phyloP scores from a whole-genome alignment of 2,797 vertebrate genomes.

The Chanos chanos region DNA sequence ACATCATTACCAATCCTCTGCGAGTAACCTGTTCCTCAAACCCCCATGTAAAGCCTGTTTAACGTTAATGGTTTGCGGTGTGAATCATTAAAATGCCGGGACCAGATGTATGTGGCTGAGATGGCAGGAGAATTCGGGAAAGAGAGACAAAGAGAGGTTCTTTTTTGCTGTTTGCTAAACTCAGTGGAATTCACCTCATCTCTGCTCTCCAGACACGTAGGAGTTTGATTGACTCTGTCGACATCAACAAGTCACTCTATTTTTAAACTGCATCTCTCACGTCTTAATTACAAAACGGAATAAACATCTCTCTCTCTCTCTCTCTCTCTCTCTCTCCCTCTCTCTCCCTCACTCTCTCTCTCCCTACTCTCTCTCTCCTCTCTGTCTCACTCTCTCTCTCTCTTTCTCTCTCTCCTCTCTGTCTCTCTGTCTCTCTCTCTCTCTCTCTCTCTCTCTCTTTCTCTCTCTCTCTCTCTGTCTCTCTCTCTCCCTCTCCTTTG shows the following conservation, averaged over 20 bases:
- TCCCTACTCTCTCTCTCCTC: no score
- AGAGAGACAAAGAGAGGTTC: background rate
- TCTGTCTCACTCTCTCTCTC: no score
- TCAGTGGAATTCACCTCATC: constrained; percentile 22
- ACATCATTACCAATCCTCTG: constrained; percentile 51
- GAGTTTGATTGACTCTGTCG: constrained; percentile 30
- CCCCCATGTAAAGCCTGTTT: constrained; percentile 38
- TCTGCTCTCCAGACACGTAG: constrained; percentile 25
- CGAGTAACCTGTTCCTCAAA: constrained; percentile 23
- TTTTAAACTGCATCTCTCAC: constrained; percentile 31
- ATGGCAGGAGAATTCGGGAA: background rate
- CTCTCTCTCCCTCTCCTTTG: background rate
- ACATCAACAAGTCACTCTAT: constrained; percentile 29
- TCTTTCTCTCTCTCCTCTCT: background rate
- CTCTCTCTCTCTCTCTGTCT: background rate
- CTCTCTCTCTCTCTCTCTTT: background rate
- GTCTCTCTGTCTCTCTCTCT: background rate
- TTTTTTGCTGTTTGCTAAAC: constrained; percentile 21
- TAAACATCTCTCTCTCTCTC: constrained; percentile 16
- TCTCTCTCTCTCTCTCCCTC: no score
- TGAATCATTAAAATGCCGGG: constrained; percentile 38
- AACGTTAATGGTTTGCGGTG: constrained; percentile 50
- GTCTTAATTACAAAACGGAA: constrained; percentile 36
- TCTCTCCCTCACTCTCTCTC: no score
- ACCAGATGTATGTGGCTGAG: constrained; percentile 27